Conservation (phyloP, 2,797 vertebrate genomes). For the Picus viridis region DNA sequence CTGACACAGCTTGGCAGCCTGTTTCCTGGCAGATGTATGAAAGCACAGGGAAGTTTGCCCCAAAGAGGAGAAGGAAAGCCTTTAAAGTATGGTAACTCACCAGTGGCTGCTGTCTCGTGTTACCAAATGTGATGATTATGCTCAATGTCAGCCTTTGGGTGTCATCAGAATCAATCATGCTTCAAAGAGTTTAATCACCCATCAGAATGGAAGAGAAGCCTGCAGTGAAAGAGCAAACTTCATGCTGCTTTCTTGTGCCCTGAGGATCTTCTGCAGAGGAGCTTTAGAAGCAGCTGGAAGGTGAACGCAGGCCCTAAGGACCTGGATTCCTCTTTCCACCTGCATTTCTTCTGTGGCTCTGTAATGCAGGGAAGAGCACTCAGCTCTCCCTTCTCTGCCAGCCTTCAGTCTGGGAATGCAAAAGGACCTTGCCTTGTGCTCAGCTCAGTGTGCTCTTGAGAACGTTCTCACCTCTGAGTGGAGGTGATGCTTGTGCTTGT, state of each 20-base stretch:
- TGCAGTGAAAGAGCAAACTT: neutral
- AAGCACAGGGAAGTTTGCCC: neutral
- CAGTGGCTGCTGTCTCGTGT: neutral
- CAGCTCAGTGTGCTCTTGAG: neutral
- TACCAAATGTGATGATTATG: rapidly evolving
- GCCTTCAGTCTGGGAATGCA: neutral
- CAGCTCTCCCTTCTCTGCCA: neutral
- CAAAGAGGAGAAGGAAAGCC: neutral
- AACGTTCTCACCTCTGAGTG: neutral
- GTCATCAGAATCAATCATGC: neutral
- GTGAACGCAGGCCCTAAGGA: neutral
- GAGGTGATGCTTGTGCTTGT: neutral
- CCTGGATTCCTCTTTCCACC: neutral
- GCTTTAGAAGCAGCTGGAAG: neutral
- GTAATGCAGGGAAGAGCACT: neutral
- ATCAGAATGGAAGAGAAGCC: neutral
- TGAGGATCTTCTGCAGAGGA: neutral
- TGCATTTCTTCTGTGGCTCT: rapidly evolving
- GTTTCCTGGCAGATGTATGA: neutral
- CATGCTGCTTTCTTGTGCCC: rapidly evolving
- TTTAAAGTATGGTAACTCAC: neutral
- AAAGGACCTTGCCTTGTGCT: neutral
- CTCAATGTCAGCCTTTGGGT: neutral
- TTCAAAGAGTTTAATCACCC: neutral
- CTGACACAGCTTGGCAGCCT: neutral